phyloP scores from a whole-genome alignment of 2,888 invertebrate genomes.

The Cheilosia soror region DNA sequence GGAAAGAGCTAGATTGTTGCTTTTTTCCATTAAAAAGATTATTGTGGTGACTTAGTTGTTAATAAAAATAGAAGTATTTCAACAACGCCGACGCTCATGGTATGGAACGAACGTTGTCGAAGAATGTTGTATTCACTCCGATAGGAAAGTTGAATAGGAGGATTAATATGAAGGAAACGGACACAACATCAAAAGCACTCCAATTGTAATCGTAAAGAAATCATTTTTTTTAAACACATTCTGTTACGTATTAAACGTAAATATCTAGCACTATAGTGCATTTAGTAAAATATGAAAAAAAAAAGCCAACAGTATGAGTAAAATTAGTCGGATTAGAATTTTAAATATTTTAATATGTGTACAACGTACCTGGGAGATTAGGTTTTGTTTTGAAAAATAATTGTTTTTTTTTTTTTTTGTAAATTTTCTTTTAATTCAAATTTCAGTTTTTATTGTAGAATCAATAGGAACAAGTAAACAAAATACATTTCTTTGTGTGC shows the following conservation, averaged over 20 bases:
- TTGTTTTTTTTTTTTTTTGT: constrained; percentile 4
- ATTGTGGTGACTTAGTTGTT: constrained; percentile 22
- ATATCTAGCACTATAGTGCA: constrained; percentile 21
- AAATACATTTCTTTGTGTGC: constrained; percentile 17
- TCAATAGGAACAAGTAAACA: constrained; percentile 46
- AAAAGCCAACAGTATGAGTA: constrained; percentile 30
- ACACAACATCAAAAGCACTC: constrained; percentile 66
- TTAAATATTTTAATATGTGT: constrained; percentile 25
- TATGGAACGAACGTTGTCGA: constrained; percentile 6
- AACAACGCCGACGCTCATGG: constrained; percentile 14
- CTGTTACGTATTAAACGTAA: constrained; percentile 45
- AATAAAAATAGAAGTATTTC: constrained; percentile 16
- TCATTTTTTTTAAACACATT: constrained; percentile 3
- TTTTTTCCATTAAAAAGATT: background rate
- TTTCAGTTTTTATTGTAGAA: constrained; percentile 62
- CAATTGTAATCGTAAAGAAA: constrained; percentile 22
- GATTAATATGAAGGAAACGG: constrained; percentile 42
- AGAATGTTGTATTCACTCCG: constrained; percentile 7
- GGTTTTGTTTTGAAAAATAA: constrained; percentile 24
- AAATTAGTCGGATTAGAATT: constrained; percentile 67
- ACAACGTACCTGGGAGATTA: constrained; percentile 62
- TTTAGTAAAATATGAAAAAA: constrained; percentile 35
- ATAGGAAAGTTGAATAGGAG: constrained; percentile 10
- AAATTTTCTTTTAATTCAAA: constrained; percentile 29
- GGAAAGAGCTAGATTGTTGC: background rate